Base-by-base conservation (phyloP, 1,140 invertebrate genomes). In the Drosophila santomea region DNA sequence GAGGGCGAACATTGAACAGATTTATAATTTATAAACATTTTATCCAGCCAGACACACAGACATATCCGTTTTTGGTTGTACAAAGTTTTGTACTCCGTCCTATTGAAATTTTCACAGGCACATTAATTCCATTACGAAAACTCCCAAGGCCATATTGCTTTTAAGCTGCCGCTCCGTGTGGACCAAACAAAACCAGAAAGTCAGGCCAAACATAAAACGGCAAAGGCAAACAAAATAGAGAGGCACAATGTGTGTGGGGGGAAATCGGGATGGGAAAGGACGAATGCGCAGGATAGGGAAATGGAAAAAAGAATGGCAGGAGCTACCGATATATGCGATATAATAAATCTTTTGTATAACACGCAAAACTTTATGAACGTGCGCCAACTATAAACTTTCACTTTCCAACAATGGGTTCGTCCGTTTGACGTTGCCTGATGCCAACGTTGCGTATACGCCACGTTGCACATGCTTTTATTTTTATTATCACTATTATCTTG, bases 311-410 rank as follows among this genome's bases (percentile, higher is more conserved):
- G 47, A 79, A 59, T 59, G 48, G 57, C 74, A 82, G 71, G 69
- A 79, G 76, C 74, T 69, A 78, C 74, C 80, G 76, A 84, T 84
- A 84, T 84, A 72, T 84, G 80, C 80, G 80, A 84, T 84, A 84
- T 84, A 84, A 84, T 84, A 84, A 84, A 84, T 84, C 80, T 84
- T 84, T 84, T 78, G 80, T 84, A 84, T 80, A 84, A 84, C 80
- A 84, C 80, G 80, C 80, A 84, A 84, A 84, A 84, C 80, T 84
- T 84, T 84, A 77, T 84, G 80, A 84, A 84, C 80, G 80, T 84
- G 80, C 80, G 76, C 76, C 80, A 84, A 84, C 80, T 84, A 84
- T 84, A 84, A 84, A 84, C 80, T 84, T 84, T 84, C 80, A 79
- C 80, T 84, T 84, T 84, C 79, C 59, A 79, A 68, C 62, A 79